Evolutionary conservation across 2,797 vertebrate species (phyloP), one percentile per base, ranked within the genome.

Genomic region (Molothrus aeneus): DNA sequence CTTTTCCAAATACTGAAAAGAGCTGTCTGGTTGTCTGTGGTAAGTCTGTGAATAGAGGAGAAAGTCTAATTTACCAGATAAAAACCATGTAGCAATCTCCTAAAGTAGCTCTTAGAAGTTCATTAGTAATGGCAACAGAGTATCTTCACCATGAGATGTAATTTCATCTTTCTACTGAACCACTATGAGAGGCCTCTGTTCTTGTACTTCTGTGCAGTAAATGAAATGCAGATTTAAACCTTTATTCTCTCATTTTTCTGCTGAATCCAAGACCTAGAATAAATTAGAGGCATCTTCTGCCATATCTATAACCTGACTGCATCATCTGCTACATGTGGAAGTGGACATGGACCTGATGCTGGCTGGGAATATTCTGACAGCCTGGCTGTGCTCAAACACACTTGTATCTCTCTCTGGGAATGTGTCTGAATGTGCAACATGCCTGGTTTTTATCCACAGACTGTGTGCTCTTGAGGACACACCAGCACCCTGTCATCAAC

Each of bases 171-270:
- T 17, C 26, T 8, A 3, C 16, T 34, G 31, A 86, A 18, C 31
- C 15, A 34, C 24, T 5, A 0, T 40, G 54, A 17, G 24, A 47
- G 16, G 24, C 59, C 36, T 86, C 29, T 56, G 17, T 4, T 78
- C 4, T 2, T 25, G 3, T 0, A 2, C 11, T 59, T 42, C 34
- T 51, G 17, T 57, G 43, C 48, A 53, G 70, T 28, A 64, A 32
- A 15, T 32, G 6, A 86, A 88, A 48, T 54, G 28, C 17, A 50
- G 43, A 40, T 86, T 80, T 74, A 50, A 64, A 74, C 11, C 17
- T 54, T 92, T 63, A 25, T 64, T 70, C 13, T 87, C 25, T 73
- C 11, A 7, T 84, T 73, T 43, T 13, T 5, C 45, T 71, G 31
- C 3, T n/a, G 73, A 80, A 16, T 10, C 0, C 19, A 68, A 82